These are phyloP conservation scores for Cacatua alba DNA, from an alignment of 2,113 vertebrate species.

Conservation along the genomic window DNA sequence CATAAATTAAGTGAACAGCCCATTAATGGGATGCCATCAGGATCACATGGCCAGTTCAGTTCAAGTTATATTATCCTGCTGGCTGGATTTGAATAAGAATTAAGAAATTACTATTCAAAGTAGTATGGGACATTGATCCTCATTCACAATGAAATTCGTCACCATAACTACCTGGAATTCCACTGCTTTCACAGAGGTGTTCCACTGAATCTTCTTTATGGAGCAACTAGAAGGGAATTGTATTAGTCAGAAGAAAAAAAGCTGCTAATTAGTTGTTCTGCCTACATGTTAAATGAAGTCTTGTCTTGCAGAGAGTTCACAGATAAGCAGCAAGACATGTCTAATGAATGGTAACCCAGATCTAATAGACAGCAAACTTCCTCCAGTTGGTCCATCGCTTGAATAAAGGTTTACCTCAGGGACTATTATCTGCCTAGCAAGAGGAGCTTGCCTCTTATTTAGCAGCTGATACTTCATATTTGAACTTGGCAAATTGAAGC, in stretches of 20 bases:
- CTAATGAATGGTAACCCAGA: not conserved
- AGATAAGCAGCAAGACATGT: not conserved
- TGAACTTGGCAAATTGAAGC: not conserved
- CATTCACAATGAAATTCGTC: slow-evolving; percentile 77
- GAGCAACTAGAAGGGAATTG: slow-evolving; percentile 50
- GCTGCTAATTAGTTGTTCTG: slow-evolving; percentile 51
- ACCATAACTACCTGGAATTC: slow-evolving; percentile 75
- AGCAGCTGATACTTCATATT: not conserved
- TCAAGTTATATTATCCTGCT: slow-evolving; percentile 81
- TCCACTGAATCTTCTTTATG: slow-evolving; percentile 69
- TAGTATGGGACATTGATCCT: slow-evolving; percentile 75
- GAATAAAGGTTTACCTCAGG: not conserved
- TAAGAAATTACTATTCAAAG: slow-evolving; percentile 83
- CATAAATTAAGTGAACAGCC: slow-evolving; percentile 84
- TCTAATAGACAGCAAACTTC: not conserved
- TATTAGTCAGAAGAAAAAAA: not conserved
- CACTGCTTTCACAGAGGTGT: slow-evolving; percentile 37
- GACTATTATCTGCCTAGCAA: rapidly evolving
- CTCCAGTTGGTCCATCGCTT: not conserved
- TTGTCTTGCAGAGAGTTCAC: not conserved
- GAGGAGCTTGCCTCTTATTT: not conserved
- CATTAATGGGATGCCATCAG: slow-evolving; percentile 79
- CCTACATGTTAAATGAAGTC: slow-evolving; percentile 48
- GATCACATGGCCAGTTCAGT: slow-evolving; percentile 82
- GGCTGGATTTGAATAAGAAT: slow-evolving; percentile 82